These are phyloP conservation scores for Hirundichthys speculiger DNA, from an alignment of 2,113 vertebrate species.

Conservation along the genomic window DNA sequence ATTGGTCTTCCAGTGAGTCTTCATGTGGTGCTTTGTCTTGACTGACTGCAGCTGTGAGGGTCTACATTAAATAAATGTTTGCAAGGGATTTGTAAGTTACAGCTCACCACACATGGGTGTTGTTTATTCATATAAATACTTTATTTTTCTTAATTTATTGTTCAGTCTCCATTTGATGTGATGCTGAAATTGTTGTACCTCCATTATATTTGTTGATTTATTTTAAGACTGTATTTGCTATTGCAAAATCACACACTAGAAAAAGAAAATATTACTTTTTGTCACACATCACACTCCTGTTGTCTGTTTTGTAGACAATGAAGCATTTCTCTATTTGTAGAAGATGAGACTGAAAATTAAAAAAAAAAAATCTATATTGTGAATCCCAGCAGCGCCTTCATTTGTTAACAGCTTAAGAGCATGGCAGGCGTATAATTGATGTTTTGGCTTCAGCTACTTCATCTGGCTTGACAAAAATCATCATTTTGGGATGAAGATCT, in stretches of 20 bases:
- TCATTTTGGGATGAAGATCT: constrained; percentile 22
- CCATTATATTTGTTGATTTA: no score
- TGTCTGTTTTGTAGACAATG: neutral
- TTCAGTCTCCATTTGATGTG: no score
- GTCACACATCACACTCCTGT: neutral
- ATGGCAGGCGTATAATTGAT: constrained; percentile 42
- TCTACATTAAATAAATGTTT: neutral
- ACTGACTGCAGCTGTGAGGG: neutral
- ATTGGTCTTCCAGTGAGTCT: neutral
- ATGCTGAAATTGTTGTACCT: no score
- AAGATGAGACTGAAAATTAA: constrained; percentile 14
- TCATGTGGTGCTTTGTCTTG: neutral
- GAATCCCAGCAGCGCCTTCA: constrained; percentile 40
- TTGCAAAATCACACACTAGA: no score
- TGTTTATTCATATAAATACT: neutral
- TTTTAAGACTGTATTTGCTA: no score
- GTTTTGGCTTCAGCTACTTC: constrained; percentile 49
- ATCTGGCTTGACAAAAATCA: constrained; percentile 38
- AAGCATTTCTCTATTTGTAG: neutral
- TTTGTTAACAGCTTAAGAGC: constrained; percentile 49
- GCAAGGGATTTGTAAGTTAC: neutral
- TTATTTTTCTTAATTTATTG: no score
- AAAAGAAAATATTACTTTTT: no score
- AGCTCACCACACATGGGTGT: neutral
- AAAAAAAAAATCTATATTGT: constrained; percentile 37